A percentile compares a stretch with the other conserved stretches of the same genome.
These are phyloP conservation scores for Lithobates sylvaticus DNA, from an alignment of 2,797 vertebrate species.

Conservation along the genomic window DNA sequence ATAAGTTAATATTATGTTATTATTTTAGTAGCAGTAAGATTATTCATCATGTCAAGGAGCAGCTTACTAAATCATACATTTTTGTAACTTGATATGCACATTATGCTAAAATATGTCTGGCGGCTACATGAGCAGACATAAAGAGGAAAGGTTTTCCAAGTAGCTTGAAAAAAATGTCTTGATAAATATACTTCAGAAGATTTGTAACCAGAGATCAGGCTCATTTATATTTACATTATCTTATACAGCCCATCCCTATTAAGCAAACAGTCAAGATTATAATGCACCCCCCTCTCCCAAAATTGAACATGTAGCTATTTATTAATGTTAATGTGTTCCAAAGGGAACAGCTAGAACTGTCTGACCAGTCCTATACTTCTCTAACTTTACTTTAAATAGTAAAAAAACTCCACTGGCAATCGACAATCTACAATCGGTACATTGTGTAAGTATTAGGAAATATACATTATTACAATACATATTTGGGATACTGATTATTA, in stretches of 20 bases:
- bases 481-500: too few species aligned
- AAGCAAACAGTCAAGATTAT: too few species aligned
- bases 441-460: too few species aligned
- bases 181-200: not conserved
- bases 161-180: not conserved
- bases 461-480: too few species aligned
- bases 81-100: not conserved
- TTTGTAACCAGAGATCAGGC: not conserved
- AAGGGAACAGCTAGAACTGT: too few species aligned
- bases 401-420: too few species aligned
- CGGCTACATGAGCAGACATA: not conserved
- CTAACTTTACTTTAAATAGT: too few species aligned
- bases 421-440: too few species aligned
- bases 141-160: not conserved
- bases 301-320: too few species aligned
- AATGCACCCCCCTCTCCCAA: too few species aligned
- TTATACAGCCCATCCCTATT: too few species aligned
- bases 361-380: too few species aligned
- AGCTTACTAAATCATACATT: not conserved
- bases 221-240: not conserved
- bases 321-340: not conserved
- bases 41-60: not conserved
- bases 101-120: conserved; percentile 7
- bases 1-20: conserved; percentile 11
- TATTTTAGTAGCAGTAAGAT: conserved; percentile 10